These are phyloP conservation scores for Hyperopisus bebe DNA, from an alignment of 2,113 vertebrate genomes.

Conservation along the genomic window DNA sequence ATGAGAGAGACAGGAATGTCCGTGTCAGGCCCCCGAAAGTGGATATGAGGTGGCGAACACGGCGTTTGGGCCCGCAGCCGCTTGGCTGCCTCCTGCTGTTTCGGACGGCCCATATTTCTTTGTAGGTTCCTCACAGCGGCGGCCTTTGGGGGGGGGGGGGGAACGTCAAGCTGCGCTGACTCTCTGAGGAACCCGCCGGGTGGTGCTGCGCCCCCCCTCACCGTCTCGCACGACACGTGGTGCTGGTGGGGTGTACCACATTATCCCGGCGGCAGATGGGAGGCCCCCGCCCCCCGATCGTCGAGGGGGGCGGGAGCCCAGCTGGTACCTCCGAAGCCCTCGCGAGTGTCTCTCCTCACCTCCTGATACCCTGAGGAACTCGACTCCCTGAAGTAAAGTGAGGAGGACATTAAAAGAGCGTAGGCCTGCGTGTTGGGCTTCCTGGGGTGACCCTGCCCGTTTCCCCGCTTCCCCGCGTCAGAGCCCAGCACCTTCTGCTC, in stretches of 20 bases:
- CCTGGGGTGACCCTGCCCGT: neutral
- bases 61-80: neutral
- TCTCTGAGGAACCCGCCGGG: constrained; percentile 57
- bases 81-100: neutral
- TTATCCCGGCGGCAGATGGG: neutral
- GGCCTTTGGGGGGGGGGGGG: neutral
- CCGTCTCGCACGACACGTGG: constrained; percentile 52
- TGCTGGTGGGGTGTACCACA: constrained; percentile 29
- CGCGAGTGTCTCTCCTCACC: neutral
- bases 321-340: neutral
- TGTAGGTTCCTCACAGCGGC: neutral
- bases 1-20: neutral
- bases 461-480: neutral
- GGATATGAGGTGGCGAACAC: neutral
- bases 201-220: constrained; percentile 18
- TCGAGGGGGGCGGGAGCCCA: constrained; percentile 32
- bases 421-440: neutral
- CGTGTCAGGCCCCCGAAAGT: neutral
- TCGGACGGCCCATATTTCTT: neutral
- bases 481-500: neutral
- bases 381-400: neutral
- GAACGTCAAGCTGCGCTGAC: constrained; percentile 56
- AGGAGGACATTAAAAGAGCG: neutral
- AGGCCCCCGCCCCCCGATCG: neutral
- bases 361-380: neutral